Evolutionary conservation across 2,113 vertebrate genomes (phyloP).

Genomic region (Varanus salvator): DNA sequence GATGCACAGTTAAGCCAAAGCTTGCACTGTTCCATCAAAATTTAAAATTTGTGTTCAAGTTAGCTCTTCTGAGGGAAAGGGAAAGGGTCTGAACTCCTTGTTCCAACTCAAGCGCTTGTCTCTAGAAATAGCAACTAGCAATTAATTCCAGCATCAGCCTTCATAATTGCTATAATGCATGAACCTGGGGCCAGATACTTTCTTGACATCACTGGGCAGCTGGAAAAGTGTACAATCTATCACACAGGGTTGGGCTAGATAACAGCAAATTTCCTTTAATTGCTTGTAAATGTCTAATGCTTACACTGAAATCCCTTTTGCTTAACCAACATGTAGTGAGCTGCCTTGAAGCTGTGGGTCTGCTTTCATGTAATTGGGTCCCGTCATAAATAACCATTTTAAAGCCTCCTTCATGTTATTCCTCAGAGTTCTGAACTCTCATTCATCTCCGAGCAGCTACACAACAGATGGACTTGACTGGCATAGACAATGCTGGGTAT

Average conservation of each 20-base stretch:
- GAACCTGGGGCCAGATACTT: background rate
- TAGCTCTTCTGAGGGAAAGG: background rate
- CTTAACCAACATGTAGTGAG: constrained; percentile 53
- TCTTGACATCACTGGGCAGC: background rate
- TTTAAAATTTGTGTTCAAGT: background rate
- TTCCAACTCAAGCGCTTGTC: background rate
- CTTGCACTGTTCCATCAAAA: background rate
- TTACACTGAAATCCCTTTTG: constrained; percentile 16
- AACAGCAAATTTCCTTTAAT: constrained; percentile 44
- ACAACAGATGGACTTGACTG: constrained; percentile 42
- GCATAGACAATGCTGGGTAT: constrained; percentile 16
- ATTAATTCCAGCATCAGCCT: background rate
- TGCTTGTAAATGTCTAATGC: constrained; percentile 39
- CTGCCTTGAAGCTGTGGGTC: constrained; percentile 40
- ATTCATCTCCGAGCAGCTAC: constrained; percentile 32
- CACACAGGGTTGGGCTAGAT: constrained; percentile 1
- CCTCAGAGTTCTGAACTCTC: constrained; percentile 36
- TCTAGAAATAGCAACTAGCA: background rate
- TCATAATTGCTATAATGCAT: background rate
- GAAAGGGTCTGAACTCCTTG: background rate
- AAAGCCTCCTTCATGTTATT: constrained; percentile 43
- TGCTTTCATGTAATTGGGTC: constrained; percentile 49
- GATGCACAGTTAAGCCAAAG: background rate
- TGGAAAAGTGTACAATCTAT: constrained; percentile 28
- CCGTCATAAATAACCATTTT: constrained; percentile 48